Evolutionary conservation across 2,888 invertebrate genomes (phyloP), one percentile per base, ranked within the genome.

Genomic region (Rotaria socialis): DNA sequence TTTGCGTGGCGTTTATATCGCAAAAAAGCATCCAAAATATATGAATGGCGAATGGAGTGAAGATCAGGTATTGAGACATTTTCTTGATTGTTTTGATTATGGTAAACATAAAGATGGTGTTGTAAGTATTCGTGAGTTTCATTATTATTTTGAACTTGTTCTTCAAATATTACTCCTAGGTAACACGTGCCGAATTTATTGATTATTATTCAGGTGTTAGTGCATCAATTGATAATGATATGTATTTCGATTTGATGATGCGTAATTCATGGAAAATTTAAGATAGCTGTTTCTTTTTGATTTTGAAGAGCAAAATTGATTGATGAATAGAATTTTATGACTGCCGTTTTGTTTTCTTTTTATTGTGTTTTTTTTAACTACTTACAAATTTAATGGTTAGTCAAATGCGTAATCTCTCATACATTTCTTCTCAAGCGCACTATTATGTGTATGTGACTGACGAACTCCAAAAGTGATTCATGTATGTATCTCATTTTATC

Each of bases 221-320:
- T 88, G 96, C 96, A 74, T 96, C 96, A 0, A 95, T 97, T 89
- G 97, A 97, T 91, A 94, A 94, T 88, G 97, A 97, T 90, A 94
- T 94, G 86, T 97, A 95, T 91, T 97, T 97, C 90, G 96, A 96
- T 91, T 93, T 97, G 88, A 95, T 97, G 94, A 95, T 97, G 94
- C 94, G 96, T 87, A 95, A 95, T 89, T 94, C 95, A 1, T 97
- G 95, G 92, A 95, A 95, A 90, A 92, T 96, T 86, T 86, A 87
- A 60, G 58, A 35, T 55, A 7, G 1, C 27, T 4, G 35, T 67
- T 67, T 0, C 35, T 35, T 35, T 67, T 41, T 27, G 1, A 60
- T 19, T 16, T 2, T 7, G 19, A 41, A 19, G 1, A 67, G 16
- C 6, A 35, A 67, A 3, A 41, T n/a, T n/a, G 6, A 67, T 19